Conservation (phyloP, 2,113 vertebrate species). For the Stigmatopora nigra region DNA sequence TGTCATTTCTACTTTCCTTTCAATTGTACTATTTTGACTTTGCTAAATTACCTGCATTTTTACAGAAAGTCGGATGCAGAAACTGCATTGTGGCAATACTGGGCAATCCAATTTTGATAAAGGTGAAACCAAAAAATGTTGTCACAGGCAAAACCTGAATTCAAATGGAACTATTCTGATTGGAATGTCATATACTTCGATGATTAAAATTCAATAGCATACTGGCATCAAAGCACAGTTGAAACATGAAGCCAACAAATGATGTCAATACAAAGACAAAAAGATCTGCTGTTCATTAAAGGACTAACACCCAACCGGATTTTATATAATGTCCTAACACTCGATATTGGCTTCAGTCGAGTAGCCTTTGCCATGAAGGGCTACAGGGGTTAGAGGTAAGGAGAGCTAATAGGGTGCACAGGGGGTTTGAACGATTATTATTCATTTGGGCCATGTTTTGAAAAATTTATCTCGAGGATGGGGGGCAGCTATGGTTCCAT, state of each 20-base stretch:
- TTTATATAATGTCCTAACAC: slow-evolving; percentile 31
- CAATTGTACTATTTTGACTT: too few species aligned
- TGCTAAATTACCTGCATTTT: background rate
- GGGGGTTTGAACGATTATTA: slow-evolving; percentile 44
- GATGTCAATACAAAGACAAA: slow-evolving; percentile 34
- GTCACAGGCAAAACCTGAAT: background rate
- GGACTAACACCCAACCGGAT: slow-evolving; percentile 27
- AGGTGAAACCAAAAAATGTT: slow-evolving; percentile 12
- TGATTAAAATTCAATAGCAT: background rate
- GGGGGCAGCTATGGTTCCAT: slow-evolving; percentile 39
- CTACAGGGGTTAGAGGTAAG: slow-evolving; percentile 21
- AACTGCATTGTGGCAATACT: background rate
- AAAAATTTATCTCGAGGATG: slow-evolving; percentile 55
- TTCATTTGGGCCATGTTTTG: slow-evolving; percentile 51
- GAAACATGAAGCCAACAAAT: slow-evolving; percentile 19
- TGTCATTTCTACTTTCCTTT: too few species aligned
- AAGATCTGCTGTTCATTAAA: slow-evolving; percentile 34
- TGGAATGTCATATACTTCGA: background rate
- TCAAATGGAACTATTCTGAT: slow-evolving; percentile 9
- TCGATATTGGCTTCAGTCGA: slow-evolving; percentile 11
- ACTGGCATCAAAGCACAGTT: slow-evolving; percentile 22
- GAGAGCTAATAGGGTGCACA: slow-evolving; percentile 30
- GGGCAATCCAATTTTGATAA: background rate
- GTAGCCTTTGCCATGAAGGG: slow-evolving; percentile 16
- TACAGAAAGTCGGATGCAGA: background rate